Conservation (phyloP, 2,797 vertebrate genomes). For the Acomys russatus region DNA sequence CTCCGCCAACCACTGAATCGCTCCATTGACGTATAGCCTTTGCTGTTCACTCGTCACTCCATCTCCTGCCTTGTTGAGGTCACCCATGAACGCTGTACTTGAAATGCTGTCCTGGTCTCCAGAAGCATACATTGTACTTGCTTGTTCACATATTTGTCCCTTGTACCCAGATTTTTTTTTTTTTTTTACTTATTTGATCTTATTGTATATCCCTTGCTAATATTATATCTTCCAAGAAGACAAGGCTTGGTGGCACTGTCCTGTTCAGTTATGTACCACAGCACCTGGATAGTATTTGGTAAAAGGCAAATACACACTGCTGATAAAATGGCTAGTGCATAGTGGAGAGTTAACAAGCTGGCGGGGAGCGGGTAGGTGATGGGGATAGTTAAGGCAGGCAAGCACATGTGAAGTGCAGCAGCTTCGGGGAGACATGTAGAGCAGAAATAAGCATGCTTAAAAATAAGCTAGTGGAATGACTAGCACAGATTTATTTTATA, state of each 20-base stretch:
- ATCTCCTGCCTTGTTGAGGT: neutral
- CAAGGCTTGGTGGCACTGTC: neutral
- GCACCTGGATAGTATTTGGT: neutral
- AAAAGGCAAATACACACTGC: neutral
- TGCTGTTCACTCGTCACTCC: accelerated
- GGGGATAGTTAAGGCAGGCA: neutral
- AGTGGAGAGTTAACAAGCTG: too few relatives aligned
- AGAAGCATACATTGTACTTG: neutral
- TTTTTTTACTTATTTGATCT: neutral
- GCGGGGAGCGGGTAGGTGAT: too few relatives aligned
- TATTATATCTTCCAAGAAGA: neutral
- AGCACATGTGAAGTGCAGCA: neutral
- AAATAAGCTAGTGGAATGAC: accelerated
- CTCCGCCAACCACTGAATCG: neutral
- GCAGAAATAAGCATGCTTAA: accelerated
- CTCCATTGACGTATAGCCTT: neutral
- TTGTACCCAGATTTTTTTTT: neutral
- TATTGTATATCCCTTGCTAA: neutral
- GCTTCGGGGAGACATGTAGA: neutral
- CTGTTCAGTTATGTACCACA: neutral
- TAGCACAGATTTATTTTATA: neutral
- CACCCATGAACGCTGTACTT: neutral
- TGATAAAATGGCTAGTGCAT: neutral
- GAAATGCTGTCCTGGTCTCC: neutral
- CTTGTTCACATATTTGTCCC: neutral